Evolutionary conservation across 2,888 invertebrate genomes (phyloP).

Genomic region (Orchestes rusci): DNA sequence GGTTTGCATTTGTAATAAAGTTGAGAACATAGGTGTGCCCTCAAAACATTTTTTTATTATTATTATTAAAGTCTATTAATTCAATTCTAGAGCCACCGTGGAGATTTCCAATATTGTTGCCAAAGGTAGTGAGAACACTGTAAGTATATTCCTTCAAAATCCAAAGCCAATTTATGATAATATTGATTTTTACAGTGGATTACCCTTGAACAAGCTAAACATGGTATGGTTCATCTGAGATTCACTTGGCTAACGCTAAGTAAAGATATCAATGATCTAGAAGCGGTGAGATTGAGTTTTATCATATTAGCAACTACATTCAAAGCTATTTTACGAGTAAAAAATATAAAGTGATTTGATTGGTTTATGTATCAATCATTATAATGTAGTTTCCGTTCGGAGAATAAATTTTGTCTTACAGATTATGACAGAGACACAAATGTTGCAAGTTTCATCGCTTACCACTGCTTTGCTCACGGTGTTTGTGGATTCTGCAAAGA

Average conservation of each 20-base stretch:
- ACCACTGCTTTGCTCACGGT: slow-evolving; percentile 75
- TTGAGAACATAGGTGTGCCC: too few species aligned
- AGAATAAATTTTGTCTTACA: too few species aligned
- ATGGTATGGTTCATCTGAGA: slow-evolving; percentile 86
- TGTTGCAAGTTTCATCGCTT: slow-evolving; percentile 65
- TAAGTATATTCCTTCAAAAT: slow-evolving; percentile 42
- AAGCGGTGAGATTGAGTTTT: slow-evolving; percentile 56
- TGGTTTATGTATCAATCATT: too few species aligned
- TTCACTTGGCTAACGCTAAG: slow-evolving; percentile 84
- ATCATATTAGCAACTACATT: too few species aligned
- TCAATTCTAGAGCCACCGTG: slow-evolving; percentile 57
- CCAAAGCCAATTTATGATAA: neutral
- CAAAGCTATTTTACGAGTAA: too few species aligned
- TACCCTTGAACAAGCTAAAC: slow-evolving; percentile 89
- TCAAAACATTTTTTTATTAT: slow-evolving; percentile 5
- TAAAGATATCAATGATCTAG: slow-evolving; percentile 61
- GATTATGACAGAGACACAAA: slow-evolving; percentile 69
- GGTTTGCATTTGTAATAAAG: too few species aligned
- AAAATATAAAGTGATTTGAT: too few species aligned
- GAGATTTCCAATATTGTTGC: slow-evolving; percentile 64
- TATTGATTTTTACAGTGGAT: slow-evolving; percentile 68
- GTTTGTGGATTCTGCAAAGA: slow-evolving; percentile 86
- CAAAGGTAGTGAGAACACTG: slow-evolving; percentile 65
- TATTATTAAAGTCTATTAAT: neutral
- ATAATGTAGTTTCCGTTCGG: too few species aligned